phyloP scores from a whole-genome alignment of 2,888 invertebrate genomes.

The Lobophora halterata region DNA sequence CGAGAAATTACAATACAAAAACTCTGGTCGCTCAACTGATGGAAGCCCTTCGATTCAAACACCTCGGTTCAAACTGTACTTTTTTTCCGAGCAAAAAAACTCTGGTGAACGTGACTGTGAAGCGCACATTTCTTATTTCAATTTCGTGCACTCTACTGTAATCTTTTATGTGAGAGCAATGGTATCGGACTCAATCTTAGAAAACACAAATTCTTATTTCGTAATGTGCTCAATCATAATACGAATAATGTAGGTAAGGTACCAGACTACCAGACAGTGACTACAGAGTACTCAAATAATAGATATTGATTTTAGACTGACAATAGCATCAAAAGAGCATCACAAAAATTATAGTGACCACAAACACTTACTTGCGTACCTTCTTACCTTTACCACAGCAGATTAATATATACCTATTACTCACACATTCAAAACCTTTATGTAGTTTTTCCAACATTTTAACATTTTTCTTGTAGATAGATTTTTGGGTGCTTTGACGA shows the following conservation, averaged over 20 bases:
- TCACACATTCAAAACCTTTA: no score
- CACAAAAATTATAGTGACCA: no score
- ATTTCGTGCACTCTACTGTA: constrained; percentile 29
- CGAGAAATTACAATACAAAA: constrained; percentile 55
- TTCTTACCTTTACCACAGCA: no score
- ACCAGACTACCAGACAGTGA: no score
- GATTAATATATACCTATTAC: no score
- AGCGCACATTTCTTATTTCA: constrained; percentile 34
- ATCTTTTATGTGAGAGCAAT: constrained; percentile 32
- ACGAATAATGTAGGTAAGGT: constrained; percentile 19
- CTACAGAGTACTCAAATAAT: no score
- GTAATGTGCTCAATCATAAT: constrained; percentile 17
- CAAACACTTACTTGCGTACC: no score
- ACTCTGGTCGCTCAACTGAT: constrained; percentile 44
- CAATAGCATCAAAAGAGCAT: no score
- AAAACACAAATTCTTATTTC: constrained; percentile 12
- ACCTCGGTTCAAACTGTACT: constrained; percentile 36
- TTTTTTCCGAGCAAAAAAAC: constrained; percentile 30
- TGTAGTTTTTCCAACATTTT: no score
- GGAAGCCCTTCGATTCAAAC: constrained; percentile 43
- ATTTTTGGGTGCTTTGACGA: constrained; percentile 3
- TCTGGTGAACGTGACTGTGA: constrained; percentile 41
- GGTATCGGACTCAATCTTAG: constrained; percentile 19
- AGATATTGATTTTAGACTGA: no score
- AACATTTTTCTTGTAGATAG: no score